Conservation (phyloP, 2,888 invertebrate genomes). For the Quadriops clusia region DNA sequence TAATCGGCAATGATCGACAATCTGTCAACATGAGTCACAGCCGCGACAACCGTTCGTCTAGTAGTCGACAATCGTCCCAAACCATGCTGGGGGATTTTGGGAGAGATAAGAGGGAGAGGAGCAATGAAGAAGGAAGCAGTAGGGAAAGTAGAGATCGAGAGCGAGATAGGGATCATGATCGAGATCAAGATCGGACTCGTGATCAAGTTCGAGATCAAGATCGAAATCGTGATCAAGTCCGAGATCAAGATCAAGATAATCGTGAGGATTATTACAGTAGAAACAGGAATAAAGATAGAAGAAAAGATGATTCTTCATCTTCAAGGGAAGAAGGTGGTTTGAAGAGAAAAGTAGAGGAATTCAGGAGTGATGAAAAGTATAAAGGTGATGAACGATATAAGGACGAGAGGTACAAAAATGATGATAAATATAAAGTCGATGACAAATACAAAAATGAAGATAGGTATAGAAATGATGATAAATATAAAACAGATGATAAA, state of each 20-base stretch:
- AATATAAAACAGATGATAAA: slow-evolving; percentile 9
- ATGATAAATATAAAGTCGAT: no score
- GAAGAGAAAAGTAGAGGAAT: no score
- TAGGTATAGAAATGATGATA: slow-evolving; percentile 3
- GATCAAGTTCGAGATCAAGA: slow-evolving; percentile 4
- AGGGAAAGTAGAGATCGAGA: slow-evolving; percentile 11
- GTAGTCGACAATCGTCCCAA: slow-evolving; percentile 8
- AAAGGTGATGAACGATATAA: slow-evolving; percentile 11
- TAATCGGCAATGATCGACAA: no score
- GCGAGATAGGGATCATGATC: slow-evolving; percentile 6
- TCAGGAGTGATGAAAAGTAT: slow-evolving; percentile 10
- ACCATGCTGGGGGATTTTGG: slow-evolving; percentile 15
- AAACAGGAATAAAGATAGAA: slow-evolving; percentile 10
- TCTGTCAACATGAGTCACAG: slow-evolving; percentile 3
- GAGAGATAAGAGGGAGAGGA: slow-evolving; percentile 13
- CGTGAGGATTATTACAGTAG: slow-evolving; percentile 7
- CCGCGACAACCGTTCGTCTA: slow-evolving; percentile 5
- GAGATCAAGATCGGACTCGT: slow-evolving; percentile 6
- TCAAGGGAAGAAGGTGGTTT: slow-evolving; percentile 2
- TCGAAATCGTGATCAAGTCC: slow-evolving; percentile 10
- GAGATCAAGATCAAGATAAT: slow-evolving; percentile 10
- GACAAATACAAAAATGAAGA: slow-evolving; percentile 12
- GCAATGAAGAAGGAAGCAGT: slow-evolving; percentile 10
- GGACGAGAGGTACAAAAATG: no score
- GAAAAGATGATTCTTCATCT: no score